Evolutionary conservation across 2,113 vertebrate species (phyloP), one percentile per base, ranked within the genome.

Genomic region (Charina bottae): DNA sequence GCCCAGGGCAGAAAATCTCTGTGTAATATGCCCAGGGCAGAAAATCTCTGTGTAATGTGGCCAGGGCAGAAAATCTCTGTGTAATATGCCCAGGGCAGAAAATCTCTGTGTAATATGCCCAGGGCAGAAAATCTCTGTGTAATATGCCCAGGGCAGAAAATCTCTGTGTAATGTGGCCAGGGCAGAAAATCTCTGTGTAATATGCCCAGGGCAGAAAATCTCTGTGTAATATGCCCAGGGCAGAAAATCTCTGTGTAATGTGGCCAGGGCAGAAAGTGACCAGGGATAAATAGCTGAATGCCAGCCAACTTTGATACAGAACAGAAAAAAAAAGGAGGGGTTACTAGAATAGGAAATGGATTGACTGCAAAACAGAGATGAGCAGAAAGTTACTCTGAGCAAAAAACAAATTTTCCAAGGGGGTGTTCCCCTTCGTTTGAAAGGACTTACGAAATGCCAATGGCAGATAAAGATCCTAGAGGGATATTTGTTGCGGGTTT

Each of bases 381-480:
- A 37, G 72, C 72, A 78, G 33, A 78, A 78, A 78, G 7, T 78
- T 37, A 37, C 33, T 8, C 33, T 21, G 72, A 78, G 83, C 83
- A 96, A 93, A 97, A 91, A 95, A 92, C 89, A 91, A 93, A 92
- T 19, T n/a, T 37, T 0, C 83, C 62, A 87, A 56, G 12, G 6
- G 23, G 8, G 17, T 85, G 89, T 33, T 93, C 83, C 84, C 87
- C 12, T 46, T 17, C n/a, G 9, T 55, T 92, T 93, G 87, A 26
- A 33, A 90, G 42, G 85, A 98, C 98, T 96, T 98, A 99, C 99
- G 99, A 99, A 95, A 98, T 98, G 95, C 98, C 98, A 90, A 99
- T 97, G 86, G 99, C 99, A 87, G 99, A 98, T 85, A 99, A 96
- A 2, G 99, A 99, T 94, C 99, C 99, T 96, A 99, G 86, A n/a